A percentile compares a stretch with the other conserved stretches of the same genome.
Conservation (phyloP, 1,140 invertebrate genomes). For the Caenorhabditis remanei region DNA sequence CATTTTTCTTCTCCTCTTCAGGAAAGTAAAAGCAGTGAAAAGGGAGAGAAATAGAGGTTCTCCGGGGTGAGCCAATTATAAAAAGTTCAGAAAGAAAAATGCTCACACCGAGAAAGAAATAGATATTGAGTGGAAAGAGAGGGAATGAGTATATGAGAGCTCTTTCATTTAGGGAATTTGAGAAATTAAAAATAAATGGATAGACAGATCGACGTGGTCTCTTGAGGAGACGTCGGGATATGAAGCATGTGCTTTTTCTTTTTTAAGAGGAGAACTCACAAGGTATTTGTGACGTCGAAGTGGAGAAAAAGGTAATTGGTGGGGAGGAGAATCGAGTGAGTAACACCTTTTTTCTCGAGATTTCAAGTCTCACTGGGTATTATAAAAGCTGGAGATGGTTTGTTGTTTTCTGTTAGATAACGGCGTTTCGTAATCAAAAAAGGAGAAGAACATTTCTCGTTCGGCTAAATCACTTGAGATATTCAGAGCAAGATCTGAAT, state of each 20-base stretch:
- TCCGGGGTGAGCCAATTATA: slow-evolving; percentile 30
- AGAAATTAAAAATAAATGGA: slow-evolving; percentile 31
- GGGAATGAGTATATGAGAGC: neutral
- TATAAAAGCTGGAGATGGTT: too few relatives aligned
- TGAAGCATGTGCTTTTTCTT: neutral
- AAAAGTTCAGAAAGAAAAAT: slow-evolving; percentile 39
- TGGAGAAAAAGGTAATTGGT: slow-evolving; percentile 25
- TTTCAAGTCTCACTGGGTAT: too few relatives aligned
- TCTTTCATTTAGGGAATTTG: neutral
- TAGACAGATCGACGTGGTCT: neutral
- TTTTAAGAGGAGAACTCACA: neutral
- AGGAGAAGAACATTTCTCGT: too few relatives aligned
- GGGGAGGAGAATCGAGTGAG: neutral
- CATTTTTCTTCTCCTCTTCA: neutral
- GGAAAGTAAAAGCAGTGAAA: neutral
- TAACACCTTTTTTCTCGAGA: neutral
- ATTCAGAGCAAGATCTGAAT: too few relatives aligned
- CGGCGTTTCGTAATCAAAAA: too few relatives aligned
- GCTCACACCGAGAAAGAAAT: neutral
- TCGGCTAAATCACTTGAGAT: too few relatives aligned
- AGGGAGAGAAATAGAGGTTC: neutral
- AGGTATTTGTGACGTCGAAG: slow-evolving; percentile 36
- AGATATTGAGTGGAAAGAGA: neutral
- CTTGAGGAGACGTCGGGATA: neutral
- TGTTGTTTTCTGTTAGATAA: too few relatives aligned